Evolutionary conservation across 2,797 vertebrate genomes (phyloP), one percentile per base, ranked within the genome.

Genomic region (Thripadectes ignobilis): DNA sequence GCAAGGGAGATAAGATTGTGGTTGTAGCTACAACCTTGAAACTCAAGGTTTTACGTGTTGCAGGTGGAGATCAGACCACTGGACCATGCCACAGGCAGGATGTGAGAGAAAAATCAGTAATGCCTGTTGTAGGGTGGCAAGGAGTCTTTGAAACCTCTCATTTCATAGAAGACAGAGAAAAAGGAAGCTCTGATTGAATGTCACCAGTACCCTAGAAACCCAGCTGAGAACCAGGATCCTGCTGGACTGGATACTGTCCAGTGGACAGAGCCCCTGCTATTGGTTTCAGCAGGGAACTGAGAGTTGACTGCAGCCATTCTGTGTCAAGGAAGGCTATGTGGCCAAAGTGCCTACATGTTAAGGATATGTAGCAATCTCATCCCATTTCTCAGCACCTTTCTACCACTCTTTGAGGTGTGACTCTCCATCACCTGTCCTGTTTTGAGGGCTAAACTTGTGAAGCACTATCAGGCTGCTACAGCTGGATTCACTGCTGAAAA

Each of bases 11-110:
- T 34, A 68, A 84, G 4, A n/a, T 5, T 63, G 68, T 72, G 19
- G 8, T 46, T 61, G 38, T 30, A 84, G 27, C 46, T 88, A 83
- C 66, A 78, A 59, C 34, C 51, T 84, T 84, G 77, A 89, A 86
- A 87, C 12, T 58, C 45, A 51, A 39, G 51, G 18, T 59, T 86
- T 72, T 55, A 32, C 45, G 16, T n/a, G 13, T 10, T 1, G 8
- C 20, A 52, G 30, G 55, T 41, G 21, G 34, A 78, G 15, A 61
- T 62, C 15, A 66, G 74, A 52, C 9, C n/a, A 51, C 22, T 32
- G 45, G 26, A 38, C n/a, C 16, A 14, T 8, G 12, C 15, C 36
- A 32, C 5, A 10, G 55, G n/a, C 26, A 85, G 63, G n/a, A 75
- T 73, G 48, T 34, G 41, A 84, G 46, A 61, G 18, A 32, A 85